These are phyloP conservation scores for Geococcyx californianus DNA, from an alignment of 2,113 vertebrate genomes.

Conservation along the genomic window DNA sequence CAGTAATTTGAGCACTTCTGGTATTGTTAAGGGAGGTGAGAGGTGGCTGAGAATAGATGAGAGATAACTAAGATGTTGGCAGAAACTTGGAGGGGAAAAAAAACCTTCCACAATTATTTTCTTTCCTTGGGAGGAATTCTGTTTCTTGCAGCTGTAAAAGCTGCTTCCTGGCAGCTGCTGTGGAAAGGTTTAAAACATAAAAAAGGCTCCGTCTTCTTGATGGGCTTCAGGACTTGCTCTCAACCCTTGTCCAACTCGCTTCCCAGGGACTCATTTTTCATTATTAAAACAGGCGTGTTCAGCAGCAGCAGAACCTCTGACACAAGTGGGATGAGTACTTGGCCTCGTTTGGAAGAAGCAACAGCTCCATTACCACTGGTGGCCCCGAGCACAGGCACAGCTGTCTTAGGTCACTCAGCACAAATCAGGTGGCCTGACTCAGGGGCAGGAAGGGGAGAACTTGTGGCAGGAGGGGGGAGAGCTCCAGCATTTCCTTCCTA, in stretches of 20 bases:
- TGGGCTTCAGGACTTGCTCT: not conserved
- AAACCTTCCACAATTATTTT: slow-evolving; percentile 17
- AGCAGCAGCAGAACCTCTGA: not conserved
- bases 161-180: slow-evolving; percentile 35
- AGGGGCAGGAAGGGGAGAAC: not conserved
- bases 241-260: not conserved
- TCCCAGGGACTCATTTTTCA: not conserved
- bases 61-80: slow-evolving; percentile 6
- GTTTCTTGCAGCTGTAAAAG: slow-evolving; percentile 18
- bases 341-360: not conserved
- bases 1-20: slow-evolving; percentile 54
- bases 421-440: not conserved
- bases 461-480: not conserved
- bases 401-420: not conserved
- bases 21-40: slow-evolving; percentile 36
- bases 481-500: not conserved
- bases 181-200: slow-evolving; percentile 9
- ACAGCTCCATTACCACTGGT: not conserved
- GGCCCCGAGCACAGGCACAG: not conserved
- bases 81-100: not conserved
- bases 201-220: not conserved
- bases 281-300: not conserved
- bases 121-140: slow-evolving; percentile 20
- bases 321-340: not conserved
- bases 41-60: slow-evolving; percentile 49